Evolutionary conservation across 2,113 vertebrate species (phyloP).

Genomic region (Scomber japonicus): DNA sequence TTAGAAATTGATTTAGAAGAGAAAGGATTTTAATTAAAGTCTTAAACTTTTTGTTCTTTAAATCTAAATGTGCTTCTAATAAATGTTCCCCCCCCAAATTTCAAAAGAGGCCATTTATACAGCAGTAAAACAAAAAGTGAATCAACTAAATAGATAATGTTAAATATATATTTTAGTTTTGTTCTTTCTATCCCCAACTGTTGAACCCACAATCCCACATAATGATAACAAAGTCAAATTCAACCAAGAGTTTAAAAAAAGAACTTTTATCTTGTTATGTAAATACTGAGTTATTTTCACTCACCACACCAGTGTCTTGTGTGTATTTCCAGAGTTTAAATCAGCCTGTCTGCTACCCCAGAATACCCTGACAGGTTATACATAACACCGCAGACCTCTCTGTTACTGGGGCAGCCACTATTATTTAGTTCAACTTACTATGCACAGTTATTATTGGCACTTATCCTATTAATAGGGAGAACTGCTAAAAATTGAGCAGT

Average conservation of each 20-base stretch:
- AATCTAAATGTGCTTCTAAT: background rate
- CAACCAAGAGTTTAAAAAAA: conserved; percentile 10
- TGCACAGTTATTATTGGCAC: conserved; percentile 80
- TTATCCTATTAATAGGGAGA: conserved; percentile 82
- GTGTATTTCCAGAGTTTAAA: conserved; percentile 67
- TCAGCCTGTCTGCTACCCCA: conserved; percentile 70
- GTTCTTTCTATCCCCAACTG: background rate
- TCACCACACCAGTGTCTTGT: conserved; percentile 61
- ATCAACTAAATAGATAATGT: background rate
- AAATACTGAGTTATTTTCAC: conserved; percentile 71
- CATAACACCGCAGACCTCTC: conserved; percentile 66
- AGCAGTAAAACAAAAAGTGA: background rate
- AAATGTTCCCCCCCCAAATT: background rate
- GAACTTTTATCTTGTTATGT: conserved; percentile 54
- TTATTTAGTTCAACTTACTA: conserved; percentile 74
- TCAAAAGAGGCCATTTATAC: background rate
- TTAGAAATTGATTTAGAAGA: background rate
- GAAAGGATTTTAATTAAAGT: background rate
- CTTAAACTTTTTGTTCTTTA: background rate
- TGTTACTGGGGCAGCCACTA: conserved; percentile 78
- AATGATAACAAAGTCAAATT: background rate
- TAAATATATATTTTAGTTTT: background rate
- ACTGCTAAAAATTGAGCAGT: conserved; percentile 80
- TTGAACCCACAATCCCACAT: background rate
- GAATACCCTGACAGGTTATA: conserved; percentile 71